Conservation (phyloP, 1,140 invertebrate species). For the Penaeus japonicus region DNA sequence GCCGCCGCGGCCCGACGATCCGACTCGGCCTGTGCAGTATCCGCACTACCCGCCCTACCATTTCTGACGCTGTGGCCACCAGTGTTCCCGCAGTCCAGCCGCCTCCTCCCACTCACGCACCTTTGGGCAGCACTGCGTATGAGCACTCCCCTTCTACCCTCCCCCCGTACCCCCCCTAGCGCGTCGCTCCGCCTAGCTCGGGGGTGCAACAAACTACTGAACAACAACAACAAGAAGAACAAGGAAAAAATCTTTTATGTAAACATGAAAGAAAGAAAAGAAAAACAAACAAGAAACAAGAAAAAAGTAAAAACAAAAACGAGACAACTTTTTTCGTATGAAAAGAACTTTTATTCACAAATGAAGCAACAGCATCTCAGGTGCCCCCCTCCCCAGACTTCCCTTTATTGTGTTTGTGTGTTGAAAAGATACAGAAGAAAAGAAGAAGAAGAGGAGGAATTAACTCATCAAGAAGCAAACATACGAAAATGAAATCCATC, state of each 20-base stretch:
- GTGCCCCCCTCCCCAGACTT: background rate
- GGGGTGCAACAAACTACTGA: background rate
- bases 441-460: background rate
- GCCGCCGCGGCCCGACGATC: conserved; percentile 49
- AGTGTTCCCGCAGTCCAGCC: conserved; percentile 58
- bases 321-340: background rate
- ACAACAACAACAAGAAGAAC: background rate
- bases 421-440: background rate
- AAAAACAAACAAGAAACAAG: too few species aligned
- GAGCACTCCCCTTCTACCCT: conserved; percentile 17
- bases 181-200: background rate
- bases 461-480: too few species aligned
- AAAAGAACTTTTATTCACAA: background rate
- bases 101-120: conserved; percentile 26
- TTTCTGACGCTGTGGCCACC: conserved; percentile 60
- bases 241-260: background rate
- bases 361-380: background rate
- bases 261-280: background rate
- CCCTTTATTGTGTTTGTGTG: conserved; percentile 17
- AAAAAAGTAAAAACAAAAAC: background rate
- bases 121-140: conserved; percentile 14
- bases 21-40: conserved; percentile 55
- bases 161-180: background rate
- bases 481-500: background rate
- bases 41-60: conserved; percentile 59